Evolutionary conservation across 2,113 vertebrate species (phyloP).

Genomic region (Brachirus orientalis): DNA sequence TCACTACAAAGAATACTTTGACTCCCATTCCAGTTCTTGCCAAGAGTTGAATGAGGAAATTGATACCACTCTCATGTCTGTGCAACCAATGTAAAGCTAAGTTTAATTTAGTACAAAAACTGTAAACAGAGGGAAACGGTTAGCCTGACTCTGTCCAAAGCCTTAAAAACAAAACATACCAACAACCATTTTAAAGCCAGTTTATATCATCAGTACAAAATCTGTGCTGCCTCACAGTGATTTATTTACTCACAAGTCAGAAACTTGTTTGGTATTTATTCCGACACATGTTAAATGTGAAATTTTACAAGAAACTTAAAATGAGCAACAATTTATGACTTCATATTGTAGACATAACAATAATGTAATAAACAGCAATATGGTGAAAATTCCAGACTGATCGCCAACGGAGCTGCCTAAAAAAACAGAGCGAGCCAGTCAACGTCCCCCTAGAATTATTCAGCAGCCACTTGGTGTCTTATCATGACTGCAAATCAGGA

Average conservation of each 20-base stretch:
- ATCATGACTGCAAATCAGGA: conserved; percentile 63
- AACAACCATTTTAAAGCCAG: neutral
- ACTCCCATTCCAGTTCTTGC: neutral
- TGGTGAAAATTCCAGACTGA: conserved; percentile 34
- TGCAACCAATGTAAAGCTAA: neutral
- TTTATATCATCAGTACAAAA: neutral
- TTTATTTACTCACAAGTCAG: conserved; percentile 6
- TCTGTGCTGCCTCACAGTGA: conserved; percentile 1
- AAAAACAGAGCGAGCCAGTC: conserved; percentile 35
- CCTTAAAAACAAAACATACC: neutral
- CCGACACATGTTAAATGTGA: conserved; percentile 26
- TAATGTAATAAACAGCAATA: conserved; percentile 50
- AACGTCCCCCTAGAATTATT: conserved; percentile 46
- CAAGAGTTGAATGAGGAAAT: neutral
- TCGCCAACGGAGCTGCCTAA: conserved; percentile 41
- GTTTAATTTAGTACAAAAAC: neutral
- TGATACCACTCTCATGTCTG: neutral
- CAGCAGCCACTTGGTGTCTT: conserved; percentile 62
- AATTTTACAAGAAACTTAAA: conserved; percentile 46
- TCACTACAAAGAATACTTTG: neutral
- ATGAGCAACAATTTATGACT: conserved; percentile 20
- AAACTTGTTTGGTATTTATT: conserved; percentile 38
- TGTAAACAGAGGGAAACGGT: neutral
- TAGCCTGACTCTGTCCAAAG: neutral
- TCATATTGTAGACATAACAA: conserved; percentile 36